Evolutionary conservation across 2,797 vertebrate species (phyloP), one percentile per base, ranked within the genome.

Genomic region (Xerus rutilus): DNA sequence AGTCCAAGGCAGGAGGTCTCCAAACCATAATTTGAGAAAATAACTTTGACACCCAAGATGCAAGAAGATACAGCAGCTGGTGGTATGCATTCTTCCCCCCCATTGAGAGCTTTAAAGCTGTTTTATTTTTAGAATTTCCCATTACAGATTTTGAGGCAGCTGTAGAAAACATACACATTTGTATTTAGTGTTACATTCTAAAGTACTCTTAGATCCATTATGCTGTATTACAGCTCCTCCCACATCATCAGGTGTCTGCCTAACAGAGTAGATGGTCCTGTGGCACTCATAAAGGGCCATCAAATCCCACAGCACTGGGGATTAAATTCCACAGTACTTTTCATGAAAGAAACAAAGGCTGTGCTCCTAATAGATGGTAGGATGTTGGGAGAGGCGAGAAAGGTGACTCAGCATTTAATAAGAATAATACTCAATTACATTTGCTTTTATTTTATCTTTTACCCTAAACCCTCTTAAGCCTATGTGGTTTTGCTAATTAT

Each of bases 91-190:
- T 84, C 82, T 72, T 43, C 89, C 49, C 72, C 77, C 7, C 15
- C 32, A n/a, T 67, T 28, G 85, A 88, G 67, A 57, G 39, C 25
- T 92, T 87, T 72, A 77, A 72, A 94, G 77, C 39, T 74, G 79
- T 39, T 81, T 94, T 78, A 94, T 79, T 97, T 97, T 96, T 96
- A 96, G 85, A 93, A 92, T 45, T 83, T 96, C 49, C 70, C 79
- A 88, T 91, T 85, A 91, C 7, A 64, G 79, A 94, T 23, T 23
- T 89, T 43, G 83, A 96, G 86, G 81, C 86, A 96, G 94, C 57
- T 96, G 70, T 65, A 89, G 90, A 54, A 87, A 65, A 86, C 54
- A 67, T 23, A 64, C 0, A 4, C 72, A 81, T 14, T 32, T 49
- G n/a, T n/a, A 45, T 9, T 85, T 67, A 83, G 43, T 87, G 59